Evolutionary conservation across 2,888 invertebrate species (phyloP).

Genomic region (Epicampocera succincta): DNA sequence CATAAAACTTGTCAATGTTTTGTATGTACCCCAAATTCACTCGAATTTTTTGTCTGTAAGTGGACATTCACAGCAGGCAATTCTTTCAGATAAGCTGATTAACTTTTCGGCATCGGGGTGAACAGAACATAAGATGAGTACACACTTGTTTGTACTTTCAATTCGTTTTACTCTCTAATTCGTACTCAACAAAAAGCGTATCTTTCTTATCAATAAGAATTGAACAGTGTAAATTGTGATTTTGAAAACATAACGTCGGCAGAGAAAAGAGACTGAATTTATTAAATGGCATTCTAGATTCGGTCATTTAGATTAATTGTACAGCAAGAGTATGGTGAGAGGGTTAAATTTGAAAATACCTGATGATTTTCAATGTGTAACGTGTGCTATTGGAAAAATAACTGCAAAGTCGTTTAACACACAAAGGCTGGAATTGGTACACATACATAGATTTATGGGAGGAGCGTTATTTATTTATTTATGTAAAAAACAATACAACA

Average conservation of each 20-base stretch:
- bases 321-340: constrained; percentile 1
- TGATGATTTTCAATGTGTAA: neutral
- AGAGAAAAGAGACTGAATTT: constrained; percentile 36
- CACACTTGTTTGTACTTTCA: too few relatives aligned
- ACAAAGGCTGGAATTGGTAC: constrained; percentile 48
- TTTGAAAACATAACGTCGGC: neutral
- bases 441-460: constrained; percentile 61
- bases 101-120: too few relatives aligned
- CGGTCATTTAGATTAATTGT: constrained; percentile 7
- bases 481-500: too few relatives aligned
- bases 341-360: constrained; percentile 35
- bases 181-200: too few relatives aligned
- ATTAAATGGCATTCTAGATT: constrained; percentile 44
- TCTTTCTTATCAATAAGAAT: too few relatives aligned
- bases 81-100: too few relatives aligned
- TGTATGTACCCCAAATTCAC: constrained; percentile 52
- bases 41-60: constrained; percentile 50
- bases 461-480: too few relatives aligned
- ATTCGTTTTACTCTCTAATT: too few relatives aligned
- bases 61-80: too few relatives aligned
- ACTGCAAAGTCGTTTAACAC: constrained; percentile 31
- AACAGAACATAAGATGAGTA: too few relatives aligned
- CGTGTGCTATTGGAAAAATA: constrained; percentile 10
- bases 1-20: constrained; percentile 45
- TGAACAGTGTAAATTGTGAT: too few relatives aligned